Percentiles rank a stretch among this genome's conserved stretches.
These are phyloP conservation scores for Hippocampus guttulatus DNA, from an alignment of 2,113 vertebrate genomes.

Conservation along the genomic window DNA sequence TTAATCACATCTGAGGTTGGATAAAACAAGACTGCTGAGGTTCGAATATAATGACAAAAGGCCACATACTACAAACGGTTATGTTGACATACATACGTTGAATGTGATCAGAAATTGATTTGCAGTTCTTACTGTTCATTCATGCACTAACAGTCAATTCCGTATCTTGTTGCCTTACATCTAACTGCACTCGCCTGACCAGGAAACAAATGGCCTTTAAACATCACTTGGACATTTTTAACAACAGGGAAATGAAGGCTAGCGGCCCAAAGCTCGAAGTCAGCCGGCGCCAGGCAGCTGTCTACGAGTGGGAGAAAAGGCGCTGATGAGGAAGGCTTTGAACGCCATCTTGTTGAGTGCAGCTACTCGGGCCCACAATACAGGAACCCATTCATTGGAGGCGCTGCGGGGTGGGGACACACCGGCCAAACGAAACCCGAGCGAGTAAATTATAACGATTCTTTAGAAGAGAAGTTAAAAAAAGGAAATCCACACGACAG, in stretches of 20 bases:
- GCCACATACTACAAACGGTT: not conserved
- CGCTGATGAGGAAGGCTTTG: slow-evolving; percentile 67
- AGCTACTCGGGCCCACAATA: slow-evolving; percentile 76
- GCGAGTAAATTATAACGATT: slow-evolving; percentile 37
- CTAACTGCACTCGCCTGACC: slow-evolving; percentile 10
- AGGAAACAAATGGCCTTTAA: not conserved
- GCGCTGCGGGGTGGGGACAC: slow-evolving; percentile 45
- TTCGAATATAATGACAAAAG: not conserved
- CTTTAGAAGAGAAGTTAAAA: slow-evolving; percentile 19
- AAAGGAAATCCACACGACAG: not conserved
- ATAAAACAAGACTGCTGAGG: not conserved
- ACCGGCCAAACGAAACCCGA: slow-evolving; percentile 54
- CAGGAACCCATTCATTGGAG: slow-evolving; percentile 74
- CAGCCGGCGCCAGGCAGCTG: slow-evolving; percentile 58
- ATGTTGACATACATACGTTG: not conserved
- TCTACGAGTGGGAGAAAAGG: slow-evolving; percentile 54
- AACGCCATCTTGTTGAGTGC: slow-evolving; percentile 82
- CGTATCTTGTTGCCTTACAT: slow-evolving; percentile 55
- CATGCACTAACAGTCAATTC: slow-evolving; percentile 22
- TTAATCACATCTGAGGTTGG: not conserved
- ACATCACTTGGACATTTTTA: not conserved
- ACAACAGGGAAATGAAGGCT: slow-evolving; percentile 15
- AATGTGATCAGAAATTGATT: not conserved
- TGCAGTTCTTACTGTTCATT: not conserved
- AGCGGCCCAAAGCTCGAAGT: slow-evolving; percentile 33